Evolutionary conservation across 2,113 vertebrate genomes (phyloP).

Genomic region (Peromyscus leucopus): DNA sequence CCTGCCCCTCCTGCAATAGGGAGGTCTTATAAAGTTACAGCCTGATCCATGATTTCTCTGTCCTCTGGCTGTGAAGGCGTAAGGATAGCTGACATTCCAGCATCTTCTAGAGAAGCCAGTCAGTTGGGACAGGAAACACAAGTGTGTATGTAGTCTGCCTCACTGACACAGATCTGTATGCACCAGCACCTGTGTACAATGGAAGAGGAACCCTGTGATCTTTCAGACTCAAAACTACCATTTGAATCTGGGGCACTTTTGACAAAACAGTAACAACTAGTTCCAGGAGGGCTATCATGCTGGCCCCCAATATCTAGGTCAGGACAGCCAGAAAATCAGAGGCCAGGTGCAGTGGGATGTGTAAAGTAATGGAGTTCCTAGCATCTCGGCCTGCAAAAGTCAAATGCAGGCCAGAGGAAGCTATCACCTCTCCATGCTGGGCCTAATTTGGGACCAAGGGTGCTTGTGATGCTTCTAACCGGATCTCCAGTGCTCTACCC

Average conservation of each 20-base stretch:
- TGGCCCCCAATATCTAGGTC: not conserved
- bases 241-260: not conserved
- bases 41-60: not conserved
- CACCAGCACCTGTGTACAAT: too few species aligned
- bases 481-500: not conserved
- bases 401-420: not conserved
- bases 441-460: not conserved
- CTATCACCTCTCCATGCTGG: accelerated
- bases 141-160: too few species aligned
- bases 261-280: accelerated
- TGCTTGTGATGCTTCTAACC: not conserved
- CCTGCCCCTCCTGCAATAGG: not conserved
- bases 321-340: not conserved
- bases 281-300: not conserved
- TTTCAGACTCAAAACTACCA: not conserved
- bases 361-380: not conserved
- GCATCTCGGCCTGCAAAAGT: not conserved
- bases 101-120: not conserved
- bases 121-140: too few species aligned
- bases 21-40: not conserved
- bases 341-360: accelerated
- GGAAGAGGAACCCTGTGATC: not conserved
- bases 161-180: not conserved
- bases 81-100: not conserved
- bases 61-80: not conserved